phyloP scores from a whole-genome alignment of 2,888 invertebrate species.

The Microplitis manilae region DNA sequence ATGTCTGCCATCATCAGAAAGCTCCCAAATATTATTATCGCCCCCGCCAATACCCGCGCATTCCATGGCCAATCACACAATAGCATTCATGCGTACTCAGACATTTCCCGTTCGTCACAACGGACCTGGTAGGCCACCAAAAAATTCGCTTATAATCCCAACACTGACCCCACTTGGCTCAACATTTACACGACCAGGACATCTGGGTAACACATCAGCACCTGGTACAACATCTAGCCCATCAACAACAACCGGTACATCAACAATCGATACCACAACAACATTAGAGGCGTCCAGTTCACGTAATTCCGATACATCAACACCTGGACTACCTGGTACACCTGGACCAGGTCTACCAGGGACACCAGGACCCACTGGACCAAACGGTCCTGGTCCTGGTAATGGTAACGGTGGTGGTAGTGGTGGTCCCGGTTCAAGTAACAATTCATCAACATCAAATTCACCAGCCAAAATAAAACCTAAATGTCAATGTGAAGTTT shows the following conservation, averaged over 20 bases:
- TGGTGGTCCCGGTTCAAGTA: not conserved
- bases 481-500: slow-evolving; percentile 69
- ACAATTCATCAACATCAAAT: slow-evolving; percentile 33
- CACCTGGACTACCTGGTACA: not conserved
- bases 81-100: not conserved
- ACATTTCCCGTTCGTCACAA: not conserved
- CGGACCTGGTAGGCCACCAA: slow-evolving; percentile 10
- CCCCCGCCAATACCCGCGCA: not conserved
- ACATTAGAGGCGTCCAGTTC: not conserved
- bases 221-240: slow-evolving; percentile 43
- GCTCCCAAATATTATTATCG: not conserved
- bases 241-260: slow-evolving; percentile 48
- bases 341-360: not conserved
- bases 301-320: not conserved
- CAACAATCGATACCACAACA: slow-evolving; percentile 25
- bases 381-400: not conserved
- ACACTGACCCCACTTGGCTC: not conserved
- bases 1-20: not conserved
- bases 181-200: not conserved
- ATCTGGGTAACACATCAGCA: not conserved
- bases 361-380: not conserved
- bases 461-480: slow-evolving; percentile 58
- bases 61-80: not conserved
- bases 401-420: not conserved
- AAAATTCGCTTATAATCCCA: not conserved